Percentiles rank a stretch among this genome's conserved stretches.
Conservation (phyloP, 2,888 invertebrate species). For the Nyleta sp. region DNA sequence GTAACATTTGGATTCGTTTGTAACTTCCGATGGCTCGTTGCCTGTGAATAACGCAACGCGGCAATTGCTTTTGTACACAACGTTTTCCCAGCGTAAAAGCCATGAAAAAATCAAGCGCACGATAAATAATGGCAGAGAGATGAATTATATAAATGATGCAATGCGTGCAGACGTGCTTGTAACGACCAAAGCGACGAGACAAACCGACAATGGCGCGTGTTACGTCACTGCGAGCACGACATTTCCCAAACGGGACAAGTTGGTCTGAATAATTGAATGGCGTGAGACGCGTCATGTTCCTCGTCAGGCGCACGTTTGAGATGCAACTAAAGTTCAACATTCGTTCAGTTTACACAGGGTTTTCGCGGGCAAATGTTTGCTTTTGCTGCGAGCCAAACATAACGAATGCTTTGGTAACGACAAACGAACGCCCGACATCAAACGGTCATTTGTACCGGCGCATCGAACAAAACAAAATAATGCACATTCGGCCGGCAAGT, state of each 20-base stretch:
- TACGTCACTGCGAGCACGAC: conserved; percentile 25
- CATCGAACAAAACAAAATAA: not conserved
- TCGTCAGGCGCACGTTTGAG: conserved; percentile 12
- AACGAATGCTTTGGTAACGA: conserved; percentile 5
- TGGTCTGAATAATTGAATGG: conserved; percentile 38
- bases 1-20: too few relatives aligned
- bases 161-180: conserved; percentile 51
- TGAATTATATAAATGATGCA: conserved; percentile 39
- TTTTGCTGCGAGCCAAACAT: conserved; percentile 7
- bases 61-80: too few relatives aligned
- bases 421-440: not conserved
- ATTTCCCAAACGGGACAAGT: conserved; percentile 29
- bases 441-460: conserved; percentile 8
- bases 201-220: conserved; percentile 29
- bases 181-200: conserved; percentile 29
- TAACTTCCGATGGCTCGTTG: too few relatives aligned
- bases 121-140: conserved; percentile 39
- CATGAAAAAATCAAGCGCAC: conserved; percentile 13
- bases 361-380: not conserved
- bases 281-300: conserved; percentile 20
- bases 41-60: too few relatives aligned
- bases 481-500: not conserved
- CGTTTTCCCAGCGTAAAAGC: conserved; percentile 6
- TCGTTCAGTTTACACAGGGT: conserved; percentile 13
- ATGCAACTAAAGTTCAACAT: conserved; percentile 21